Evolutionary conservation across 37 sponge, comb jelly and placozoan species (phyloP).

Genomic region (Crambe crambe): DNA sequence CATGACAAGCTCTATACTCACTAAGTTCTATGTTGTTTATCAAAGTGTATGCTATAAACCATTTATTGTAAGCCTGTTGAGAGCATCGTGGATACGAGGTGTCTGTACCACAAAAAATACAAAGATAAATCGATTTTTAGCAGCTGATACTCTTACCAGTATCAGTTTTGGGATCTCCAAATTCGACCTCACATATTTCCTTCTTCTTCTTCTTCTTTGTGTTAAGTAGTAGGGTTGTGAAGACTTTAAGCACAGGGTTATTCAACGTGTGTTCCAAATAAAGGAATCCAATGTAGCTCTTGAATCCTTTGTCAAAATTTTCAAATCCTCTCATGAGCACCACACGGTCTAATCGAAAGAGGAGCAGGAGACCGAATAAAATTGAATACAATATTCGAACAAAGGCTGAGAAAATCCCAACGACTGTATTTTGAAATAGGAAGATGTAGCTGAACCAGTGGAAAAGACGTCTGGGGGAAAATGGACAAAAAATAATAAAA

Average conservation of each 20-base stretch:
- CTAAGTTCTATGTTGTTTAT: too few relatives aligned
- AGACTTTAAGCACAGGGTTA: conserved; percentile 35
- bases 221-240: background rate
- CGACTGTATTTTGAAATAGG: conserved; percentile 30
- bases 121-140: too few relatives aligned
- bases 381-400: conserved; percentile 4
- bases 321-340: conserved; percentile 56
- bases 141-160: too few relatives aligned
- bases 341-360: conserved; percentile 32
- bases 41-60: conserved; percentile 45
- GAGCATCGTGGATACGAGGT: background rate
- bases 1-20: too few relatives aligned
- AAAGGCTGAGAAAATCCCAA: conserved; percentile 19
- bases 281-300: conserved; percentile 47
- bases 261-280: conserved; percentile 41
- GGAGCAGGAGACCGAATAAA: conserved; percentile 25
- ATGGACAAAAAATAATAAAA: too few relatives aligned
- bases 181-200: too few relatives aligned
- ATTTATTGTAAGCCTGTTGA: conserved; percentile 15
- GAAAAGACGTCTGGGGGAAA: conserved; percentile 22
- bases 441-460: conserved; percentile 25
- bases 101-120: background rate
- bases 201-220: background rate
- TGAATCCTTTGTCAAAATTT: conserved; percentile 27
- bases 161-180: background rate